Evolutionary conservation across 2,113 vertebrate genomes (phyloP).

Genomic region (Malurus cyaneus): DNA sequence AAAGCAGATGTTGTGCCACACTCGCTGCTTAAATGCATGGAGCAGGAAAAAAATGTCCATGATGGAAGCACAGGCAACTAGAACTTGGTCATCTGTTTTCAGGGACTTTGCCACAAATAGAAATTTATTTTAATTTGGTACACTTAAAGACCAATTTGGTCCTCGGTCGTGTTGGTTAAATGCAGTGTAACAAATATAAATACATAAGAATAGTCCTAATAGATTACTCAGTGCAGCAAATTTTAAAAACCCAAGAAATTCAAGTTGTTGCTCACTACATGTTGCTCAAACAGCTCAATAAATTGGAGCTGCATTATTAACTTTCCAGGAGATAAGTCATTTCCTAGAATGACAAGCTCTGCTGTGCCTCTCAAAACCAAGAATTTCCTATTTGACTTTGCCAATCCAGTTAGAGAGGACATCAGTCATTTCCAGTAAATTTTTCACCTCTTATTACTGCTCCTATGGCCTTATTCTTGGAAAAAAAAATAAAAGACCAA

Average conservation of each 20-base stretch:
- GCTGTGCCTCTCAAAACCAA: neutral
- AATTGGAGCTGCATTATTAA: neutral
- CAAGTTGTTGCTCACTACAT: neutral
- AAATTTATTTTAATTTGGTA: neutral
- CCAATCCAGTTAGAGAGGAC: neutral
- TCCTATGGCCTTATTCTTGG: neutral
- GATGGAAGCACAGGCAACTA: constrained; percentile 45
- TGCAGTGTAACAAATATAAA: constrained; percentile 1
- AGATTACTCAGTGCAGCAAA: neutral
- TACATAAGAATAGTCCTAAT: neutral
- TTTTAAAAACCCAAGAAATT: neutral
- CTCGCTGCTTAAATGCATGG: constrained; percentile 47
- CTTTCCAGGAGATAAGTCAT: constrained; percentile 8
- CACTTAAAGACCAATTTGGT: neutral
- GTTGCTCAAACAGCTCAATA: neutral
- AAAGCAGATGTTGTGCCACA: constrained; percentile 45
- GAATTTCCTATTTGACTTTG: neutral
- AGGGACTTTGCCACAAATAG: neutral
- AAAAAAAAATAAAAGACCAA: neutral
- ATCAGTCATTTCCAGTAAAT: neutral
- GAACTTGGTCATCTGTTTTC: neutral
- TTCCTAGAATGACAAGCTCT: neutral
- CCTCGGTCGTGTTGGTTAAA: neutral
- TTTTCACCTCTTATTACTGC: neutral
- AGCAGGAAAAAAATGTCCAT: constrained; percentile 23